These are phyloP conservation scores for Strigamia transsilvanica DNA, from an alignment of 2,888 invertebrate species.

Conservation along the genomic window DNA sequence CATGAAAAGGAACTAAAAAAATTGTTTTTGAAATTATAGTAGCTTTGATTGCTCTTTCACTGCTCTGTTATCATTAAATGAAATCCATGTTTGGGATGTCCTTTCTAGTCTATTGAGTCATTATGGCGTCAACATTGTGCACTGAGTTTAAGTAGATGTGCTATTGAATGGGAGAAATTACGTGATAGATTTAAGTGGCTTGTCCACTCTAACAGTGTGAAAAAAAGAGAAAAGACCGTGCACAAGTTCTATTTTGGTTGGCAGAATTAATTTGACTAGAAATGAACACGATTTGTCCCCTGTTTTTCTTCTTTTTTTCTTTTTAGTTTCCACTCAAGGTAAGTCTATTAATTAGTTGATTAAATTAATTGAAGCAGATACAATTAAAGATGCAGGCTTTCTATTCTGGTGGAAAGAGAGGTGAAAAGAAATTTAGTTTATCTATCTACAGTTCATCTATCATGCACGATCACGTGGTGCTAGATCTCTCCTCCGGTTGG, in stretches of 20 bases:
- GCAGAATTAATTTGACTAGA: constrained; percentile 34
- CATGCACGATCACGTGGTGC: too few relatives aligned
- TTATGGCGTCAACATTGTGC: constrained; percentile 21
- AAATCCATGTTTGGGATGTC: constrained; percentile 15
- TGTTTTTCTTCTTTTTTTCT: background rate
- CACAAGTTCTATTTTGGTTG: constrained; percentile 17
- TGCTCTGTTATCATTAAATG: constrained; percentile 1
- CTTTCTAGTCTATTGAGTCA: constrained; percentile 18
- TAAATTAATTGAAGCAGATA: too few relatives aligned
- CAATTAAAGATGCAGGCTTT: too few relatives aligned
- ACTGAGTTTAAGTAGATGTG: constrained; percentile 16
- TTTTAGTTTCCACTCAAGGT: background rate
- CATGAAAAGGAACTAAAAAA: background rate
- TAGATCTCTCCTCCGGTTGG: too few relatives aligned
- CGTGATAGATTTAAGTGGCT: constrained; percentile 11
- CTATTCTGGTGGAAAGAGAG: background rate
- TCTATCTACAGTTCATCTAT: too few relatives aligned
- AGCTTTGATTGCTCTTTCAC: background rate
- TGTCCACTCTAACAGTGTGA: constrained; percentile 40
- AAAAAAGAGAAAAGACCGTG: constrained; percentile 21
- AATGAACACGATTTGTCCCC: constrained; percentile 7
- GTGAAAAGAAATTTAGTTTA: background rate
- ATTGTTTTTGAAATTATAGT: background rate
- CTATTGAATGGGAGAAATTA: constrained; percentile 36
- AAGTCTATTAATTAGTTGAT: background rate